Evolutionary conservation across 2,888 invertebrate genomes (phyloP).

Genomic region (Strigamia maritima): DNA sequence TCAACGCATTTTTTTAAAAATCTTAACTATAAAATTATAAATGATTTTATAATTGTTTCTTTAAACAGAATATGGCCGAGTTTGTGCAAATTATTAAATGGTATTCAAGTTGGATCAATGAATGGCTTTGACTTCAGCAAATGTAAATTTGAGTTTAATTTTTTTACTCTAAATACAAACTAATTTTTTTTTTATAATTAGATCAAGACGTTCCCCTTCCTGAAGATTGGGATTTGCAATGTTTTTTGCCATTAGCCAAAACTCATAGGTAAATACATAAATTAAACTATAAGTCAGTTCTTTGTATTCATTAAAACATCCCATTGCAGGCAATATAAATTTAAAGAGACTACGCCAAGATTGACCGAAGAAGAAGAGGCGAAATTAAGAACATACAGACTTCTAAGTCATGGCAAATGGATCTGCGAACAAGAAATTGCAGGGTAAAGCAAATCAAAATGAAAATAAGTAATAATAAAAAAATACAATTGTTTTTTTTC

Average conservation of each 20-base stretch:
- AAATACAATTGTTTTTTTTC: neutral
- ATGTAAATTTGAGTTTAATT: slow-evolving; percentile 52
- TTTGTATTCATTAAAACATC: neutral
- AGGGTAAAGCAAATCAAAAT: slow-evolving; percentile 40
- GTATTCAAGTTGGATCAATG: slow-evolving; percentile 58
- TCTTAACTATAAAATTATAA: neutral
- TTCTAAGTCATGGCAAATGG: slow-evolving; percentile 51
- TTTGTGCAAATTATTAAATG: slow-evolving; percentile 70
- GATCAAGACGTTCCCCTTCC: slow-evolving; percentile 66
- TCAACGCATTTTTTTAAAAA: neutral
- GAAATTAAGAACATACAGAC: slow-evolving; percentile 49
- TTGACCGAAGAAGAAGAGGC: slow-evolving; percentile 47
- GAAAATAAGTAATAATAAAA: neutral
- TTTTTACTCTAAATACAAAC: neutral
- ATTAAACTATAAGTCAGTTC: neutral
- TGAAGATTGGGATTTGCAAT: slow-evolving; percentile 75
- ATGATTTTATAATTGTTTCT: neutral
- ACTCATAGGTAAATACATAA: slow-evolving; percentile 48
- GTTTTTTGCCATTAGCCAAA: slow-evolving; percentile 67
- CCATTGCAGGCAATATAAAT: slow-evolving; percentile 47
- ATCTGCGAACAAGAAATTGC: slow-evolving; percentile 48
- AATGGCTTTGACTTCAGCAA: slow-evolving; percentile 56
- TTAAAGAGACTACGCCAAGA: slow-evolving; percentile 47
- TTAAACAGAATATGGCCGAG: slow-evolving; percentile 68
- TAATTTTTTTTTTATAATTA: slow-evolving; percentile 47